Evolutionary conservation across 2,113 vertebrate species (phyloP).

Genomic region (Aramus guarauna): DNA sequence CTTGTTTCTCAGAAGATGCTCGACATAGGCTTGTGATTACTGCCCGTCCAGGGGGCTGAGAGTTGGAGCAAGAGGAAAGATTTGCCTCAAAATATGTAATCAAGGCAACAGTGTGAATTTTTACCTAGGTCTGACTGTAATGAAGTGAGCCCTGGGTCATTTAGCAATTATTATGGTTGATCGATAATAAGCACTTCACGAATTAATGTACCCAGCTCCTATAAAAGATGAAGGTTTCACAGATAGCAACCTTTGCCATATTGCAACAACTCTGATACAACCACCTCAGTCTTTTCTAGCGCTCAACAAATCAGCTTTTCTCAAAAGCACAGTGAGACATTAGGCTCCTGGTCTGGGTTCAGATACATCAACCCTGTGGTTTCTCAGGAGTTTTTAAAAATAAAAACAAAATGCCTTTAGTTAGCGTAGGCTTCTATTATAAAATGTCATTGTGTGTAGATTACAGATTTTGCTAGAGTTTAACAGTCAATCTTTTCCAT

Average conservation of each 20-base stretch:
- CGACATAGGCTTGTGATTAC: background rate
- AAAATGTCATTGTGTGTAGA: constrained; percentile 24
- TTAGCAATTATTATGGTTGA: background rate
- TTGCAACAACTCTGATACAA: background rate
- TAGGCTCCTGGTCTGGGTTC: background rate
- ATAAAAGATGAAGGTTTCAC: background rate
- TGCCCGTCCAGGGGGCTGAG: background rate
- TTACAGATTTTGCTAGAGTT: constrained; percentile 42
- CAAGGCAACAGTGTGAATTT: background rate
- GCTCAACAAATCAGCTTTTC: background rate
- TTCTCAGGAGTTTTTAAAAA: constrained; percentile 31
- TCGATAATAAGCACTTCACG: background rate
- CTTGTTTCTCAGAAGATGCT: background rate
- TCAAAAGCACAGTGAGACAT: background rate
- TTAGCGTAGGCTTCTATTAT: constrained; percentile 2
- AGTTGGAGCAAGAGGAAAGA: background rate
- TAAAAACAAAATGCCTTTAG: constrained; percentile 46
- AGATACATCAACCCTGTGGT: background rate
- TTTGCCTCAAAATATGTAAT: background rate
- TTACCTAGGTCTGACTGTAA: background rate
- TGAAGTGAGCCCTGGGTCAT: background rate
- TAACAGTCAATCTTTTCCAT: constrained; percentile 59
- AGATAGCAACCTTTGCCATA: background rate
- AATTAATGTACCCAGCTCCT: background rate
- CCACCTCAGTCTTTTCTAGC: background rate